Evolutionary conservation across 2,888 invertebrate genomes (phyloP).

Genomic region (Hirudinaria manillensis): DNA sequence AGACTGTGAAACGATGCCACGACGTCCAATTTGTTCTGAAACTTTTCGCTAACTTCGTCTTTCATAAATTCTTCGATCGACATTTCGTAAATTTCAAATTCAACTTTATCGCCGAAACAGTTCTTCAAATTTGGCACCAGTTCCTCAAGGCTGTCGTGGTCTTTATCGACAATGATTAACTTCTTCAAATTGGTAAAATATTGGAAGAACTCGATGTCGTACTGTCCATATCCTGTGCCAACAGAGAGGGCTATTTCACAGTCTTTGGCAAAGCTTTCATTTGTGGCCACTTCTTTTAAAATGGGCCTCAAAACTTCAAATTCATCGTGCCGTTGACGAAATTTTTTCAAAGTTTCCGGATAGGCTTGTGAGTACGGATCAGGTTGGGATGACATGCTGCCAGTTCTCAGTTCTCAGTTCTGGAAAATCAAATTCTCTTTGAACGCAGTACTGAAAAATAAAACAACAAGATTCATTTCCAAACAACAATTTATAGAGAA

Average conservation of each 20-base stretch:
- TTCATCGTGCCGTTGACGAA: background rate
- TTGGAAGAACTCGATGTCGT: constrained; percentile 25
- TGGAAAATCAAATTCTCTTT: too few species aligned
- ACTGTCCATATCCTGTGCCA: constrained; percentile 11
- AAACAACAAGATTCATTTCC: too few species aligned
- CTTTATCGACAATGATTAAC: constrained; percentile 3
- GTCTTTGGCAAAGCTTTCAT: background rate
- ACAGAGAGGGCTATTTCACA: background rate
- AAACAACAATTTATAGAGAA: too few species aligned
- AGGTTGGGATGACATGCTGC: too few species aligned
- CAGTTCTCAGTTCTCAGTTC: too few species aligned
- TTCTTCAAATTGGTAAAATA: background rate
- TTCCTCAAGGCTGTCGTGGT: background rate
- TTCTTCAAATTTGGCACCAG: background rate
- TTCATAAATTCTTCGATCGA: background rate
- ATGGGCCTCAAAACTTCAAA: background rate
- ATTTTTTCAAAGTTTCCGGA: background rate
- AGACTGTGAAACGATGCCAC: too few species aligned
- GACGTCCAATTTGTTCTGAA: too few species aligned
- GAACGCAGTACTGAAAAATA: too few species aligned
- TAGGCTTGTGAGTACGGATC: background rate
- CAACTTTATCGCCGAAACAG: constrained; percentile 9
- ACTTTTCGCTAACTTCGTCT: too few species aligned
- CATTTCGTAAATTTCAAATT: background rate
- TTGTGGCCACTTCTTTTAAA: background rate